Percentiles rank a stretch among this genome's conserved stretches.
These are phyloP conservation scores for Capreolus pygargus DNA, from an alignment of 2,113 vertebrate species.

Conservation along the genomic window DNA sequence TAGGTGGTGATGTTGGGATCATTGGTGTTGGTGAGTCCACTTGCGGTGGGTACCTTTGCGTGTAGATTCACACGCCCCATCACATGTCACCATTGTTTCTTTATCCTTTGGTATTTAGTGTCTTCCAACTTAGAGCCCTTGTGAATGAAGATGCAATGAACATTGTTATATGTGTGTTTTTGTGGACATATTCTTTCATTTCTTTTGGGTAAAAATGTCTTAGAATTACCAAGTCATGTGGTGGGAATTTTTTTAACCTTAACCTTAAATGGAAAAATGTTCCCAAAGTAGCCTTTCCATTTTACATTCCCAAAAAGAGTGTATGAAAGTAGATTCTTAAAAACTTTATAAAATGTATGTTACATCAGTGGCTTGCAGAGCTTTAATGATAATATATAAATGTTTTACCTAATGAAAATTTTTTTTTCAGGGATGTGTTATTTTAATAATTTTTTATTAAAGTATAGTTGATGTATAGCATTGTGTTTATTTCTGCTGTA, in stretches of 20 bases:
- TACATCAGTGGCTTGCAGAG: background rate
- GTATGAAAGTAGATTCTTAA: background rate
- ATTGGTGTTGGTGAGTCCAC: background rate
- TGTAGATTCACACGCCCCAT: background rate
- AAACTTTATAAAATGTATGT: background rate
- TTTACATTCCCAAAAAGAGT: background rate
- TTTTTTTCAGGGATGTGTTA: background rate
- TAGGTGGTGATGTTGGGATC: background rate
- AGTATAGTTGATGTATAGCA: background rate
- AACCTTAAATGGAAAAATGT: constrained; percentile 3
- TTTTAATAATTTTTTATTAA: background rate
- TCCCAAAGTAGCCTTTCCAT: background rate
- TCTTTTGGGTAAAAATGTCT: background rate
- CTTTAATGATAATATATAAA: background rate
- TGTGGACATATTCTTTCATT: constrained; percentile 1
- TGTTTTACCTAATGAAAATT: background rate
- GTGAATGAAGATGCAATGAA: background rate
- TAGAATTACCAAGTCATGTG: background rate
- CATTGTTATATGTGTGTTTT: background rate
- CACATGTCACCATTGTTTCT: background rate
- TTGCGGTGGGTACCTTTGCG: background rate
- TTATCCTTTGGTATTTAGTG: background rate
- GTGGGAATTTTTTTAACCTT: constrained; percentile 7
- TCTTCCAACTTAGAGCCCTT: background rate
- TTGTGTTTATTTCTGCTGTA: background rate